phyloP scores from a whole-genome alignment of 2,797 vertebrate species.

The Spinus olivaceus region DNA sequence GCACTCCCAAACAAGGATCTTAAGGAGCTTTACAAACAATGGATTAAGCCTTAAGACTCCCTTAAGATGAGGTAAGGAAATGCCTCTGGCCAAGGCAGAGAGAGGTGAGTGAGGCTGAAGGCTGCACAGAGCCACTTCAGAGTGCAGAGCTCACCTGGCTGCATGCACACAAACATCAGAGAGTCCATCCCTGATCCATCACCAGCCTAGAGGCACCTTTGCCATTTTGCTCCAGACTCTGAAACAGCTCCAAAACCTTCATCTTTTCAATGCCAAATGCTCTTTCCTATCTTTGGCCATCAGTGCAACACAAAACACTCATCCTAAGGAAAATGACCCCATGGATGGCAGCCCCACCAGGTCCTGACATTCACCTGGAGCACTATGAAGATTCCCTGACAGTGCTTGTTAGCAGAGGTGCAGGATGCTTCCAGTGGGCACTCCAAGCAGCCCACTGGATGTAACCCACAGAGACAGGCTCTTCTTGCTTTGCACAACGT shows the following conservation, averaged over 20 bases:
- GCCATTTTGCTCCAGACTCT: not conserved
- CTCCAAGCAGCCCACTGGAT: not conserved
- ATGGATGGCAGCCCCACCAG: accelerated
- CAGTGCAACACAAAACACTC: not conserved
- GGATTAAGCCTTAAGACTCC: conserved; percentile 53
- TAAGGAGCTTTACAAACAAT: conserved; percentile 67
- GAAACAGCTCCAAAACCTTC: not conserved
- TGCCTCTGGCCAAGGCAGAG: not conserved
- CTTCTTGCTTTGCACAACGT: not conserved
- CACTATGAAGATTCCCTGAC: accelerated
- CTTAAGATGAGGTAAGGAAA: not conserved
- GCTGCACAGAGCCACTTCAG: not conserved
- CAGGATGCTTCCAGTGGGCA: not conserved
- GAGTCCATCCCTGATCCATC: not conserved
- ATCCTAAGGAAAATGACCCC: not conserved
- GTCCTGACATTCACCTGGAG: not conserved
- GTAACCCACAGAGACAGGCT: not conserved
- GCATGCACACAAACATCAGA: accelerated
- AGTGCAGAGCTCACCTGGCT: not conserved
- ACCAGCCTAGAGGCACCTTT: accelerated
- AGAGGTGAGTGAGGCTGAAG: not conserved
- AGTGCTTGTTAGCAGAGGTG: accelerated
- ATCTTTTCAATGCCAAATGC: not conserved
- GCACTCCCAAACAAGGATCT: conserved; percentile 50
- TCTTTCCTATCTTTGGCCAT: not conserved